Conservation (phyloP, 1,140 invertebrate species). For the Lithobius niger region DNA sequence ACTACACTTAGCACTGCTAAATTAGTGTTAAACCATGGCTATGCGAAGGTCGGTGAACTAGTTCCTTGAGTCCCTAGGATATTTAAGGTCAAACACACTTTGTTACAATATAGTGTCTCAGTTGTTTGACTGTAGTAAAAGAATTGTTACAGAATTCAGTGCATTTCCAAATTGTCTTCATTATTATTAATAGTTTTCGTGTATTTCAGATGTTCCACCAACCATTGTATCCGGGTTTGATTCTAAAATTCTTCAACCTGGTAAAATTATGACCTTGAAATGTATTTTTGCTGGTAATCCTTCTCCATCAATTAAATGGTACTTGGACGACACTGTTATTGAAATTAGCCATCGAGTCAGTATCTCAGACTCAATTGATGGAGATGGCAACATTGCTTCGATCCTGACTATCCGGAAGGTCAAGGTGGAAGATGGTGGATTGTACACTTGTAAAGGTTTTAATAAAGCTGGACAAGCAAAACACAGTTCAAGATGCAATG, state of each 20-base stretch:
- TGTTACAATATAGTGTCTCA: too few species aligned
- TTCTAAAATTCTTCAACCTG: constrained; percentile 75
- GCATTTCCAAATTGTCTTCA: too few species aligned
- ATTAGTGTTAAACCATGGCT: too few species aligned
- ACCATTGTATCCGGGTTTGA: constrained; percentile 46
- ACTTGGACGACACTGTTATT: constrained; percentile 27
- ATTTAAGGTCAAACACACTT: too few species aligned
- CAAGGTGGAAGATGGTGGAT: constrained; percentile 32
- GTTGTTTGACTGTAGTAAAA: too few species aligned
- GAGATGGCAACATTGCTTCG: constrained; percentile 28
- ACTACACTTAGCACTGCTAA: too few species aligned
- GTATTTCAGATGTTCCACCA: constrained; percentile 30
- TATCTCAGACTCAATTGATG: constrained; percentile 25
- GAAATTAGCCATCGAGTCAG: constrained; percentile 15
- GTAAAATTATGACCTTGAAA: constrained; percentile 72
- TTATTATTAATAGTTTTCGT: too few species aligned
- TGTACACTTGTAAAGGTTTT: neutral
- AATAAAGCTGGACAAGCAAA: constrained; percentile 2
- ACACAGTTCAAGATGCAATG: constrained; percentile 4
- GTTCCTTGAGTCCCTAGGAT: too few species aligned
- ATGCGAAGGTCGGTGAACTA: too few species aligned
- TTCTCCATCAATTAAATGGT: constrained; percentile 44
- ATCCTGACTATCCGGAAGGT: constrained; percentile 36
- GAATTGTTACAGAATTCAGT: too few species aligned
- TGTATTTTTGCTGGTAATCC: constrained; percentile 84